A percentile compares a stretch with the other conserved stretches of the same genome.
Evolutionary conservation across 2,113 vertebrate genomes (phyloP).

Genomic region (Heterocephalus glaber): DNA sequence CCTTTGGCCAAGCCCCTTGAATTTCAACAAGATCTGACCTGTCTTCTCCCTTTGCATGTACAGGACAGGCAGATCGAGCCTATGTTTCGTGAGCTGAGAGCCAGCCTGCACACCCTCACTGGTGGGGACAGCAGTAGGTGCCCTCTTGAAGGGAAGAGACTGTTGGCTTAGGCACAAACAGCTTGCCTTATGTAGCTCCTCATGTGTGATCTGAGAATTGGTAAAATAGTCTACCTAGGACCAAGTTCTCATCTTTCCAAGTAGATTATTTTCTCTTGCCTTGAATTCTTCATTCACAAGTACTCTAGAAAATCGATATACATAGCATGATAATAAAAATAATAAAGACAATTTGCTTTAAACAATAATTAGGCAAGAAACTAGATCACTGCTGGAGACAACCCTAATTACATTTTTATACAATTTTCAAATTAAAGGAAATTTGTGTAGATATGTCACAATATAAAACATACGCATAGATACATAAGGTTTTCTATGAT

Average conservation of each 20-base stretch:
- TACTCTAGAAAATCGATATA: not conserved
- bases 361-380: constrained; percentile 22
- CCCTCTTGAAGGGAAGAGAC: not conserved
- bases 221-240: not conserved
- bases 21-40: constrained; percentile 11
- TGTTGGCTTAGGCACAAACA: not conserved
- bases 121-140: fast-evolving
- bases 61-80: not conserved
- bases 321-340: not conserved
- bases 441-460: not conserved
- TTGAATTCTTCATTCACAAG: not conserved
- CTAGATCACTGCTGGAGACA: not conserved
- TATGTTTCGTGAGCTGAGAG: constrained; percentile 3
- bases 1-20: constrained; percentile 44
- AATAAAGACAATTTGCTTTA: constrained; percentile 28
- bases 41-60: fast-evolving
- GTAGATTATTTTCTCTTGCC: not conserved
- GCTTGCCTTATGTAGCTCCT: not conserved
- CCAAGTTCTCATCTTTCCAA: not conserved
- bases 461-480: not conserved
- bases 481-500: not conserved
- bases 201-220: not conserved
- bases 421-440: constrained; percentile 6
- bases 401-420: not conserved
- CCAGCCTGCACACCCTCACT: not conserved